phyloP scores from a whole-genome alignment of 2,888 invertebrate species.

The Mimas tiliae region DNA sequence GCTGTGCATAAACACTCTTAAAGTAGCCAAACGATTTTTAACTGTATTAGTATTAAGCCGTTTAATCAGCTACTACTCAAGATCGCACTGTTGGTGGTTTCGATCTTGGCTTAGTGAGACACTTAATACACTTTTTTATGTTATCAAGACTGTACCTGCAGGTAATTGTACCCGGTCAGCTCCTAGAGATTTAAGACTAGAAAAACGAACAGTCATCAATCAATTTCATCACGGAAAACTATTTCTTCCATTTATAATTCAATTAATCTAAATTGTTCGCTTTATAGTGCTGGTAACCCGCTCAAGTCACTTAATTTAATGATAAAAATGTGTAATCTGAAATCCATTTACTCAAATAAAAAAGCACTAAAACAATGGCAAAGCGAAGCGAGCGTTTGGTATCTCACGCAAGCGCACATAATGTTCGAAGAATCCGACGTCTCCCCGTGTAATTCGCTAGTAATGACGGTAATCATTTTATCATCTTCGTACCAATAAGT shows the following conservation, averaged over 20 bases:
- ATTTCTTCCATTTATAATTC: conserved; percentile 15
- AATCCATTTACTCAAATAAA: conserved; percentile 39
- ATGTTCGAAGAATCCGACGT: conserved; percentile 55
- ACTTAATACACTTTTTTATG: background rate
- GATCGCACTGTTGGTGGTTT: too few species aligned
- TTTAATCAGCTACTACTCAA: too few species aligned
- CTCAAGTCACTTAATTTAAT: conserved; percentile 17
- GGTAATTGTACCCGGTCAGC: background rate
- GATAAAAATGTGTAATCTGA: conserved; percentile 30
- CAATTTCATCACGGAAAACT: background rate
- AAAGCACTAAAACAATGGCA: conserved; percentile 45
- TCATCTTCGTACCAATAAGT: conserved; percentile 75
- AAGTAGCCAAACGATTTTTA: too few species aligned
- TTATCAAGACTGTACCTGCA: background rate
- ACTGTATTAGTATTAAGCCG: too few species aligned
- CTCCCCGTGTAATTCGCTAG: conserved; percentile 66
- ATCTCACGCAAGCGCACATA: conserved; percentile 68
- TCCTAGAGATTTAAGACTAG: background rate
- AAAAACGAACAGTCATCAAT: background rate
- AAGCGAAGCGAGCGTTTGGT: conserved; percentile 45
- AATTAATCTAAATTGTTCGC: conserved; percentile 20
- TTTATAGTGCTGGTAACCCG: conserved; percentile 6
- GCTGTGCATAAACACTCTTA: too few species aligned
- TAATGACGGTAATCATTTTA: conserved; percentile 82
- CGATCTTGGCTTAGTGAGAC: too few species aligned